Evolutionary conservation across 2,797 vertebrate genomes (phyloP), one percentile per base, ranked within the genome.

Genomic region (Falco cherrug): DNA sequence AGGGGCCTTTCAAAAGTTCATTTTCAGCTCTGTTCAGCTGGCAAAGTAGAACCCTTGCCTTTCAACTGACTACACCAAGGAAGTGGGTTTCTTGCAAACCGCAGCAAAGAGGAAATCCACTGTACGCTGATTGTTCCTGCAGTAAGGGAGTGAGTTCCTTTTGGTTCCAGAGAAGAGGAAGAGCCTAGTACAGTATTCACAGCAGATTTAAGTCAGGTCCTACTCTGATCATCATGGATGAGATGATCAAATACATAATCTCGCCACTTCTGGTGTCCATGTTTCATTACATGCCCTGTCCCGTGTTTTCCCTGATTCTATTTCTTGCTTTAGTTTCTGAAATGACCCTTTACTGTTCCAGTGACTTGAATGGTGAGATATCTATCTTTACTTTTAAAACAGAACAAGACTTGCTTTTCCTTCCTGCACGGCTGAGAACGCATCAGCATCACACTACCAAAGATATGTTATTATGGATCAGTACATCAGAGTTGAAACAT

Each of bases 91-190:
- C 24, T 84, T 35, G 26, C 47, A 86, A 59, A 29, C 47, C 84
- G 22, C 1, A 0, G 37, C 10, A 11, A 74, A 86, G 51, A 57
- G 11, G 15, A 67, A 89, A 54, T 24, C 0, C 1, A 6, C 17
- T 73, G 13, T 67, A 17, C 54, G 5, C 18, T 76, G 18, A 51
- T 76, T 5, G 5, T 68, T 76, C 28, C 18, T 83, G 11, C 6
- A 29, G 2, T 61, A 26, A 78, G 19, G 20, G 18, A 74, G 39
- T 59, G 18, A 74, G 39, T 59, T 75, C 2, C 4, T 67, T 20
- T 65, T 84, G 3, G 64, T 54, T 65, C 48, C n/a, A 37, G 77
- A 50, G 51, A 69, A 53, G 26, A 67, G 43, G 5, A 79, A 56
- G 9, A 43, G 16, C 57, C 45, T 81, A 79, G 16, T 76, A n/a